Conservation (phyloP, 2,888 invertebrate species). For the Lamellibrachia columna region DNA sequence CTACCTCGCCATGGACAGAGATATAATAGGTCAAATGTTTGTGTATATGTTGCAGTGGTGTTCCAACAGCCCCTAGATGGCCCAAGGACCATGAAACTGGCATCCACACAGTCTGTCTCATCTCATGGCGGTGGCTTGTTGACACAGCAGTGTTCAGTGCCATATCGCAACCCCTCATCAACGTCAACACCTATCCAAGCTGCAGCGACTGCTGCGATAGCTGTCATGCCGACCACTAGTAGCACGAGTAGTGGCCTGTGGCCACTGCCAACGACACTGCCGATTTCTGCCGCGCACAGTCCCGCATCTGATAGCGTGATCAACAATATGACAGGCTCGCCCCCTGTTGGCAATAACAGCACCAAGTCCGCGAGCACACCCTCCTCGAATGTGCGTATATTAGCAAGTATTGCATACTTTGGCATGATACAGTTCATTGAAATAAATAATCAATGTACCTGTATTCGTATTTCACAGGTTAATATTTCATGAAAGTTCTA, state of each 20-base stretch:
- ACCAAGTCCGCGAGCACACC: not conserved
- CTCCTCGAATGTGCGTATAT: not conserved
- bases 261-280: not conserved
- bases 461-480: too few relatives aligned
- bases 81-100: not conserved
- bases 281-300: not conserved
- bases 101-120: not conserved
- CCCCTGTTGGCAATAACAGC: not conserved
- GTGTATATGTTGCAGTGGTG: not conserved
- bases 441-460: too few relatives aligned
- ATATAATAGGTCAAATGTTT: not conserved
- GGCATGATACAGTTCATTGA: too few relatives aligned
- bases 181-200: not conserved
- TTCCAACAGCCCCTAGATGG: not conserved
- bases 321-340: not conserved
- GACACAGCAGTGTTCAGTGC: not conserved
- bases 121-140: not conserved
- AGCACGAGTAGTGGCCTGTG: not conserved
- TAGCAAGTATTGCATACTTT: too few relatives aligned
- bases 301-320: not conserved
- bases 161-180: not conserved
- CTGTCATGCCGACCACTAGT: not conserved
- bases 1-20: too few relatives aligned
- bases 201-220: not conserved
- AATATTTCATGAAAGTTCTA: too few relatives aligned